Evolutionary conservation across 2,797 vertebrate species (phyloP).

Genomic region (Semaprochilodus insignis): DNA sequence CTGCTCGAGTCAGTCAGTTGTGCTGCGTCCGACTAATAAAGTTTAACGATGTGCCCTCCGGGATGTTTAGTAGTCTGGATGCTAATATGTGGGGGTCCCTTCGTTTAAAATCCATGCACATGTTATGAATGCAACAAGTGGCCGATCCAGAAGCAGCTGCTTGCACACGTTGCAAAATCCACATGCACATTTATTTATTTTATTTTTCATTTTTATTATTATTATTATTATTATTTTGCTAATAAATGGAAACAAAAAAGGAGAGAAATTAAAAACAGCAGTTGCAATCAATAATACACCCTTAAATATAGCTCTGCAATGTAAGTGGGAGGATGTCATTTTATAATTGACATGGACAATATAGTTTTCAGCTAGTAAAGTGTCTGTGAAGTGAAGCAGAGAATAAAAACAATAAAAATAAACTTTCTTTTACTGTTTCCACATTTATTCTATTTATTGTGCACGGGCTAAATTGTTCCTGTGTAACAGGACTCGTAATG

Average conservation of each 20-base stretch:
- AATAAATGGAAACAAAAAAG: background rate
- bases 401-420: background rate
- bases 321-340: background rate
- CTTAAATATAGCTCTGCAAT: background rate
- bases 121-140: constrained; percentile 27
- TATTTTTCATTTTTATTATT: too few relatives aligned
- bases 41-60: background rate
- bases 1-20: background rate
- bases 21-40: background rate
- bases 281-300: background rate
- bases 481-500: background rate
- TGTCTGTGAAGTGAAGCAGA: too few relatives aligned
- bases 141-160: background rate
- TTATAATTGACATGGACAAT: background rate
- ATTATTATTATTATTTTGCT: too few relatives aligned
- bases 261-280: background rate
- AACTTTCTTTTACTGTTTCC: background rate
- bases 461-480: background rate
- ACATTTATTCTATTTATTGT: background rate
- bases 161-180: background rate
- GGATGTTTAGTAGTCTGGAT: background rate
- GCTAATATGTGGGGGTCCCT: background rate
- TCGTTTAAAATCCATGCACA: background rate
- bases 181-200: background rate
- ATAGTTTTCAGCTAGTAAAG: too few relatives aligned